Evolutionary conservation across 2,888 invertebrate genomes (phyloP).

Genomic region (Mellilla xanthometata): DNA sequence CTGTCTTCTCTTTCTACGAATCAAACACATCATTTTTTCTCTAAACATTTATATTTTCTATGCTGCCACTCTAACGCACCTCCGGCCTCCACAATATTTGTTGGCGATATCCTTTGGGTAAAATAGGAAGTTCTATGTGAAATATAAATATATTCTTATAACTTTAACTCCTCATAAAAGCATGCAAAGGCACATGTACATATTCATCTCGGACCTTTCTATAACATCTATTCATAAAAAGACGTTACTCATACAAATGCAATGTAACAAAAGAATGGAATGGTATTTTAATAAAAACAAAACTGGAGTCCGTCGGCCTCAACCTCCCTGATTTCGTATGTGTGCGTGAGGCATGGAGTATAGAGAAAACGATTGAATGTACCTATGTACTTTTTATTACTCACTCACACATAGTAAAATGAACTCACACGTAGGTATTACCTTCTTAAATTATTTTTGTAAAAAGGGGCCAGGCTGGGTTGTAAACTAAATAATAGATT

Average conservation of each 20-base stretch:
- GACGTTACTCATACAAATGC: conserved; percentile 24
- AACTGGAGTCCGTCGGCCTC: conserved; percentile 48
- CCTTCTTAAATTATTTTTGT: conserved; percentile 48
- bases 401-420: conserved; percentile 35
- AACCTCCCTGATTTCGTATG: conserved; percentile 43
- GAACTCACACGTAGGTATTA: conserved; percentile 35
- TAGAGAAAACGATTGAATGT: conserved; percentile 46
- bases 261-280: conserved; percentile 32
- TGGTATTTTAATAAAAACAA: conserved; percentile 67
- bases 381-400: conserved; percentile 31
- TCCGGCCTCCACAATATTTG: too few species aligned
- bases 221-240: conserved; percentile 13
- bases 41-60: too few species aligned
- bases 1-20: too few species aligned
- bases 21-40: too few species aligned
- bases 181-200: conserved; percentile 7
- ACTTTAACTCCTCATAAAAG: conserved; percentile 11
- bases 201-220: conserved; percentile 3
- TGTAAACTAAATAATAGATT: conserved; percentile 31
- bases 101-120: too few species aligned
- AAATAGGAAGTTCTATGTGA: too few species aligned
- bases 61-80: too few species aligned
- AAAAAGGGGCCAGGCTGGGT: conserved; percentile 54
- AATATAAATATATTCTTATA: too few species aligned
- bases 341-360: conserved; percentile 43